phyloP scores from a whole-genome alignment of 92 coral and sea anemone species.

The Phenganax subtilis region DNA sequence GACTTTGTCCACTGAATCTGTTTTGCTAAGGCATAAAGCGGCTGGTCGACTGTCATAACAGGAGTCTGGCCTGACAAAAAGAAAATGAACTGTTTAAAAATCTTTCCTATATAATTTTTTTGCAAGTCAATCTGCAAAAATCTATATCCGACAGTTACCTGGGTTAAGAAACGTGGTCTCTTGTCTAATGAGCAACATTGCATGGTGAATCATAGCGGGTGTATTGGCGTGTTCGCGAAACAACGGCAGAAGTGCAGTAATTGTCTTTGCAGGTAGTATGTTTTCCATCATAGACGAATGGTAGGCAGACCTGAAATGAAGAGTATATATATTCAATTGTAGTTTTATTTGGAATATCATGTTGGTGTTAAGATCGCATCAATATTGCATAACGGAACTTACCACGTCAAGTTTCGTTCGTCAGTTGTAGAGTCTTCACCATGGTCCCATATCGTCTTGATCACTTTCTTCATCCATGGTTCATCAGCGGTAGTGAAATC shows the following conservation, averaged over 20 bases:
- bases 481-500: not conserved
- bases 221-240: constrained; percentile 25
- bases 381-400: not conserved
- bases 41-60: constrained; percentile 28
- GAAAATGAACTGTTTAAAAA: constrained; percentile 2
- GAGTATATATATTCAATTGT: not conserved
- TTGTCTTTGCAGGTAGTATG: constrained; percentile 11
- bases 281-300: constrained; percentile 19
- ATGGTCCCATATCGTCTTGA: not conserved
- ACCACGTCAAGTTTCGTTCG: constrained; percentile 11
- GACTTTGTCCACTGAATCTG: constrained; percentile 17
- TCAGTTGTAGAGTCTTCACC: not conserved
- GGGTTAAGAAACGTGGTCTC: constrained; percentile 14
- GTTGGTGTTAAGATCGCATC: no score
- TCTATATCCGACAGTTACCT: not conserved
- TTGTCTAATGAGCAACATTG: constrained; percentile 11
- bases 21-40: constrained; percentile 4
- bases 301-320: constrained; percentile 21
- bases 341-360: not conserved
- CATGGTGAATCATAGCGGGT: constrained; percentile 18
- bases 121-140: not conserved
- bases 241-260: constrained; percentile 19
- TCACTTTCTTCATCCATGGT: constrained; percentile 10
- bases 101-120: not conserved
- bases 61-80: constrained; percentile 13